Evolutionary conservation across 1,140 invertebrate genomes (phyloP), one percentile per base, ranked within the genome.

Genomic region (Pectinophora gossypiella): DNA sequence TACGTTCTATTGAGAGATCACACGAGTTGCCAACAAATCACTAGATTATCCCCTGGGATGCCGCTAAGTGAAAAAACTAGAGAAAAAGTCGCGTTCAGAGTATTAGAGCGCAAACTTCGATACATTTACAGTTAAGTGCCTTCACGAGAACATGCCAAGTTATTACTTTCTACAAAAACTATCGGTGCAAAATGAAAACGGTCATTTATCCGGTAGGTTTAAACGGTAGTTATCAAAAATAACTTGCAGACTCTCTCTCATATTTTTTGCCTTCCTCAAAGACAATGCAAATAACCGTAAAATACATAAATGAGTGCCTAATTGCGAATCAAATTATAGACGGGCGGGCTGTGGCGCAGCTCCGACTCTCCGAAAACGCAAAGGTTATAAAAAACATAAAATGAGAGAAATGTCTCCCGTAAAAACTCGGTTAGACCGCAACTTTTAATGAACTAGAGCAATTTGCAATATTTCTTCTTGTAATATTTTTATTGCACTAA

Each of bases 191-290:
- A 27, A 5, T 27, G 5, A 27, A 27, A 27, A 6, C 12, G 5
- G 23, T 27, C 23, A 12, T 27, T 27, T 27, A 12, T 27, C 12
- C 12, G 23, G 23, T 27, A 27, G 12, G 23, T 6, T 6, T 12
- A 27, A 12, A 27, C 5, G 12, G 5, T 6, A 27, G 12, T 27
- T 27, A 6, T 12, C 23, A 27, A 5, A 27, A 27, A 61, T 54
- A n/a, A n/a, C n/a, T n/a, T n/a, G n/a, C n/a, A 52, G 44, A 46
- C 45, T 55, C 50, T 70, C 16, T 74, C 68, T 58, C 53, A 52
- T 59, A 64, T 72, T 64, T 70, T 77, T 77, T 70, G 56, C 63
- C 73, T 69, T 75, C 56, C 66, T 75, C 68, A 71, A 53, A 47
- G 48, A 65, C 67, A 64, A 58, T 68, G 54, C 58, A 53, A 65